Evolutionary conservation across 2,888 invertebrate genomes (phyloP).

Genomic region (Myopa testacea): DNA sequence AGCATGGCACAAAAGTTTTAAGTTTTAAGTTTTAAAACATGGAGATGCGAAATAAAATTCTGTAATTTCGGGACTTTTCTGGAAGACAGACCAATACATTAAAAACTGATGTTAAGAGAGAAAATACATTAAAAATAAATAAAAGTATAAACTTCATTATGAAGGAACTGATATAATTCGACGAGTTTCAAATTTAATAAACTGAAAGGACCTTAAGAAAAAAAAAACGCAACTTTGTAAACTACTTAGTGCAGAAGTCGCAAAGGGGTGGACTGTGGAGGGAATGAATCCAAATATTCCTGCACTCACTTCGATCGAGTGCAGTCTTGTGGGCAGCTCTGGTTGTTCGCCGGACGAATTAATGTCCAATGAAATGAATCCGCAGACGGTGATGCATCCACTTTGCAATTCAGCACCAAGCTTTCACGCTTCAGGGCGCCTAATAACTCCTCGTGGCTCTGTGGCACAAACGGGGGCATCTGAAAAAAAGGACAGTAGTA

Average conservation of each 20-base stretch:
- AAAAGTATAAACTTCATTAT: too few relatives aligned
- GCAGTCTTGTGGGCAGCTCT: constrained; percentile 77
- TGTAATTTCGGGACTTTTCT: too few relatives aligned
- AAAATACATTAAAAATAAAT: too few relatives aligned
- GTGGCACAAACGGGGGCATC: constrained; percentile 80
- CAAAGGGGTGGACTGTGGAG: background rate
- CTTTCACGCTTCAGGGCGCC: constrained; percentile 91
- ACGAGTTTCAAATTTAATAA: too few relatives aligned
- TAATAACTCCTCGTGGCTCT: constrained; percentile 82
- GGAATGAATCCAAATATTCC: background rate
- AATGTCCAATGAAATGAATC: constrained; percentile 91
- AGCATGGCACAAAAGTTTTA: background rate
- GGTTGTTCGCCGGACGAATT: constrained; percentile 90
- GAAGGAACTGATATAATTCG: too few relatives aligned
- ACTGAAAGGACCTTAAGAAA: background rate
- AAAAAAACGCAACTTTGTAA: background rate
- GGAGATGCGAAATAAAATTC: too few relatives aligned
- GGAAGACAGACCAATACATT: too few relatives aligned
- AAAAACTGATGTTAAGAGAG: too few relatives aligned
- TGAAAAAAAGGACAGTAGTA: constrained; percentile 48
- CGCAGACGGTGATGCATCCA: constrained; percentile 89
- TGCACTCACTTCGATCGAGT: constrained; percentile 68
- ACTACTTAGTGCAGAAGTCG: background rate
- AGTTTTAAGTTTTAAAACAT: too few relatives aligned
- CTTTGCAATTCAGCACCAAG: constrained; percentile 85